Conservation (phyloP, 2,797 vertebrate species). For the Natrix natrix region DNA sequence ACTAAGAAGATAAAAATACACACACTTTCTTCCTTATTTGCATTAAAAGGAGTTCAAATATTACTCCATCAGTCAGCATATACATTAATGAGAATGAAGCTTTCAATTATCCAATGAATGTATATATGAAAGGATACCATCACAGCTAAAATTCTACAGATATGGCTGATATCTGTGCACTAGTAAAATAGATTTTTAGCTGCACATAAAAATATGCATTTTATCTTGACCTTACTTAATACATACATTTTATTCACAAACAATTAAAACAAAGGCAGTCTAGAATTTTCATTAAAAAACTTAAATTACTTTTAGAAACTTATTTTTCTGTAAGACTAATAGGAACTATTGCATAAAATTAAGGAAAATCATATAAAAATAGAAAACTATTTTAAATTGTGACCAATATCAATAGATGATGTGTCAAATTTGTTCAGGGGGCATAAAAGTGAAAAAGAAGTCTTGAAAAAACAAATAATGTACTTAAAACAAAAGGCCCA, state of each 20-base stretch:
- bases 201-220: conserved; percentile 73
- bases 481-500: conserved; percentile 49
- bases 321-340: conserved; percentile 69
- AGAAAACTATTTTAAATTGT: conserved; percentile 4
- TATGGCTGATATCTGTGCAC: conserved; percentile 74
- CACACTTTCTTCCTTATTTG: not conserved
- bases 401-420: not conserved
- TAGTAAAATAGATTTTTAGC: conserved; percentile 76
- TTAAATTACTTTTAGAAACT: conserved; percentile 47
- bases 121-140: conserved; percentile 66
- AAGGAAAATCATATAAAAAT: conserved; percentile 69
- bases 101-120: conserved; percentile 70
- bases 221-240: conserved; percentile 67
- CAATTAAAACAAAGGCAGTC: conserved; percentile 74
- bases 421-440: not conserved
- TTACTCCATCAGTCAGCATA: conserved; percentile 81
- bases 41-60: conserved; percentile 76
- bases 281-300: conserved; percentile 71
- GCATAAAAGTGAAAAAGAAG: conserved; percentile 19
- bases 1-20: conserved; percentile 27
- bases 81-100: conserved; percentile 75
- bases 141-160: conserved; percentile 74
- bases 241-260: conserved; percentile 62
- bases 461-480: conserved; percentile 51
- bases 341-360: conserved; percentile 59